phyloP scores from a whole-genome alignment of 1,140 invertebrate genomes.

The Solenopsis fugax region DNA sequence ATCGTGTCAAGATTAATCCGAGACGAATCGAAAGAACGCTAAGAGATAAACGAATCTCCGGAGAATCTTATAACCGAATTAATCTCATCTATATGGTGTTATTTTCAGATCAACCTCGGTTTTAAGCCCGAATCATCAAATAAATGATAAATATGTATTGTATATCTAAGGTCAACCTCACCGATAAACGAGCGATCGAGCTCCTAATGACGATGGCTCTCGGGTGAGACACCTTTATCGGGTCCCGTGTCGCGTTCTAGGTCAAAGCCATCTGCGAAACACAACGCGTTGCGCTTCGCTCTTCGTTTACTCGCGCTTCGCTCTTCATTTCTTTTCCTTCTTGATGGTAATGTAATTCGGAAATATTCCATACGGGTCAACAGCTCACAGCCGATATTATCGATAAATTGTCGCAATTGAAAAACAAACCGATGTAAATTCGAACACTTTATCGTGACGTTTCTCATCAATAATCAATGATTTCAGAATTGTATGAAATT shows the following conservation, averaged over 20 bases:
- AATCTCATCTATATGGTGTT: slow-evolving; percentile 44
- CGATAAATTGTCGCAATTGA: slow-evolving; percentile 14
- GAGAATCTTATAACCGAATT: slow-evolving; percentile 3
- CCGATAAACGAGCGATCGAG: slow-evolving; percentile 64
- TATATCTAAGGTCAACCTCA: slow-evolving; percentile 73
- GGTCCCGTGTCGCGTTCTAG: slow-evolving; percentile 56
- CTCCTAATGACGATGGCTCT: slow-evolving; percentile 58
- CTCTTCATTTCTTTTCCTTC: not conserved
- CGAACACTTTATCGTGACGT: not conserved
- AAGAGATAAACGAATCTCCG: not conserved
- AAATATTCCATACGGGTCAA: slow-evolving; percentile 44
- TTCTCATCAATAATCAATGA: not conserved
- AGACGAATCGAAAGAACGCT: not conserved
- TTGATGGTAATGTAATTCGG: slow-evolving; percentile 7
- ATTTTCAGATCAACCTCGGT: not conserved
- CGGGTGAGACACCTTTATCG: slow-evolving; percentile 63
- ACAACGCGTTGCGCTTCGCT: not conserved
- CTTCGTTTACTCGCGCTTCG: not conserved
- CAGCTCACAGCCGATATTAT: not conserved
- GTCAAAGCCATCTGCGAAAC: slow-evolving; percentile 68
- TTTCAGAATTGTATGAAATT: slow-evolving; percentile 2
- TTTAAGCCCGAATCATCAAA: slow-evolving; percentile 11
- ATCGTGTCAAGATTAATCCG: not conserved
- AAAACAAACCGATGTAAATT: slow-evolving; percentile 19
- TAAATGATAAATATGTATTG: slow-evolving; percentile 1